Evolutionary conservation across 2,113 vertebrate species (phyloP).

Genomic region (Trochalopteron elliotii): DNA sequence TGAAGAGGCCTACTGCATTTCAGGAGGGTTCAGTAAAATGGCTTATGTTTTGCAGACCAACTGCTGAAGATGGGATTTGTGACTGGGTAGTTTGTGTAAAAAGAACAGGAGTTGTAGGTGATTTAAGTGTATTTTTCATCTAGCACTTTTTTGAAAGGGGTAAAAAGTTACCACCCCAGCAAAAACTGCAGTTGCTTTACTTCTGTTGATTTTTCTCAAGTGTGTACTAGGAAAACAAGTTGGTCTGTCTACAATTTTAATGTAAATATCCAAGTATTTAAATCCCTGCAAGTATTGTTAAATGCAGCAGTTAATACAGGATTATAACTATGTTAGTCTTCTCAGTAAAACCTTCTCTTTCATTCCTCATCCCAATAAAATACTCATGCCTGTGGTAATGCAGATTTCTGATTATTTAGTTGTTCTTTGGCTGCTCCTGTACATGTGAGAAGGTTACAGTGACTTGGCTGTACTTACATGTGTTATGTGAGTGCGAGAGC

Average conservation of each 20-base stretch:
- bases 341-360: not conserved
- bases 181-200: not conserved
- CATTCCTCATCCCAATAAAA: not conserved
- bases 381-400: not conserved
- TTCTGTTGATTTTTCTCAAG: slow-evolving; percentile 6
- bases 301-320: not conserved
- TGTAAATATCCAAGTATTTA: not conserved
- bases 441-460: not conserved
- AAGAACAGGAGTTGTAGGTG: not conserved
- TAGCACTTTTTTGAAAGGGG: not conserved
- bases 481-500: not conserved
- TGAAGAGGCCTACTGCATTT: not conserved
- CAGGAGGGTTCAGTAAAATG: not conserved
- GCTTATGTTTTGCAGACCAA: not conserved
- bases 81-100: not conserved
- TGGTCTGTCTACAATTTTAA: not conserved
- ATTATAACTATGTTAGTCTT: not conserved
- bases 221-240: not conserved
- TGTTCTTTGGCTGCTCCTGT: not conserved
- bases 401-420: not conserved
- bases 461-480: not conserved
- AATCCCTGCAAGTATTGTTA: not conserved
- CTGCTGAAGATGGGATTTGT: not conserved
- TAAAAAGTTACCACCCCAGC: not conserved
- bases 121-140: slow-evolving; percentile 6